These are phyloP conservation scores for Eupithecia insigniata DNA, from an alignment of 2,888 invertebrate genomes.

Conservation along the genomic window DNA sequence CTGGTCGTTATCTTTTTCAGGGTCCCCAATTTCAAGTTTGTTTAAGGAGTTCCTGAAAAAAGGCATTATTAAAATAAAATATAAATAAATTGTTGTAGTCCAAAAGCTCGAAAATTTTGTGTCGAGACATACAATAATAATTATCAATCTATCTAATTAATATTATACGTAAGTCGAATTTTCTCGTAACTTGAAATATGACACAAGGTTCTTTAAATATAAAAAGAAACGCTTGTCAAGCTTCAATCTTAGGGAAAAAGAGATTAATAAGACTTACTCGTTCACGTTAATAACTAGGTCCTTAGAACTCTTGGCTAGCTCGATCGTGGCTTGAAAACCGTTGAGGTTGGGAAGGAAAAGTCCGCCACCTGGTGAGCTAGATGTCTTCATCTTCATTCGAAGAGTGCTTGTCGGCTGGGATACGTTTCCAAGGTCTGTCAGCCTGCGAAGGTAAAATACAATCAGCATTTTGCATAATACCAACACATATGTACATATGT, in stretches of 20 bases:
- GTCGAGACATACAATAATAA: too few species aligned
- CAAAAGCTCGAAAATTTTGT: too few species aligned
- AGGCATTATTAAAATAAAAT: neutral
- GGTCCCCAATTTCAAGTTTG: conserved; percentile 36
- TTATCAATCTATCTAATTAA: too few species aligned
- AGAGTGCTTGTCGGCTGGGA: conserved; percentile 73
- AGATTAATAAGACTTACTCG: conserved; percentile 59
- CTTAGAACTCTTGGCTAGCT: conserved; percentile 68
- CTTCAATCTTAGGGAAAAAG: too few species aligned
- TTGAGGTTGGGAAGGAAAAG: conserved; percentile 61
- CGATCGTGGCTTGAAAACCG: conserved; percentile 65
- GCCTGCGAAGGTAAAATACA: conserved; percentile 65
- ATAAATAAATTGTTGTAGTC: too few species aligned
- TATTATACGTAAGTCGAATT: too few species aligned
- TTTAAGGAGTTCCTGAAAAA: conserved; percentile 51
- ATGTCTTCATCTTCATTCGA: conserved; percentile 83
- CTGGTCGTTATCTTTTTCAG: neutral
- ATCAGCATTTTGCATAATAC: neutral
- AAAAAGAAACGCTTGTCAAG: too few species aligned
- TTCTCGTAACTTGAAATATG: too few species aligned
- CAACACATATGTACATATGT: too few species aligned
- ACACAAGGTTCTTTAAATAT: too few species aligned
- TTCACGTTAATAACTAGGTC: conserved; percentile 71
- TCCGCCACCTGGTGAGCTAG: conserved; percentile 81
- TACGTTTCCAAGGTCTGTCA: conserved; percentile 91